Evolutionary conservation across 1,140 invertebrate genomes (phyloP).

Genomic region (Ostrea denselamellosa): DNA sequence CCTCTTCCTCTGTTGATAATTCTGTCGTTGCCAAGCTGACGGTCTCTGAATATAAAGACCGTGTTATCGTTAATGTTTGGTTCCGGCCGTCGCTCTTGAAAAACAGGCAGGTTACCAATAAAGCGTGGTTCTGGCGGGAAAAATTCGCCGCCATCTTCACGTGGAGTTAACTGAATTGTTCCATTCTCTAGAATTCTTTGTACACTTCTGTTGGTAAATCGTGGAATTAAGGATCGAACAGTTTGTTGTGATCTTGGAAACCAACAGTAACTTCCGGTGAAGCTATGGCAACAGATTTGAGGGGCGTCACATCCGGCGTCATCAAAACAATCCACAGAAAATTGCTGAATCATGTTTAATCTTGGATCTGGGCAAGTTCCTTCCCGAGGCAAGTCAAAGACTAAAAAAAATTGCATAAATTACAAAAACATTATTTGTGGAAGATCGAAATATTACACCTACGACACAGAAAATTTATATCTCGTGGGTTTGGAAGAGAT

Average conservation of each 20-base stretch:
- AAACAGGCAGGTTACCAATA: conserved; percentile 5
- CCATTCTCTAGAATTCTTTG: conserved; percentile 17
- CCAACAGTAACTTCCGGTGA: conserved; percentile 48
- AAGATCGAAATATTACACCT: no score
- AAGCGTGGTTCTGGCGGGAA: conserved; percentile 25
- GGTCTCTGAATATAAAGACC: conserved; percentile 18
- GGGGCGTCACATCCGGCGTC: conserved; percentile 49
- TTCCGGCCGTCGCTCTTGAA: not conserved
- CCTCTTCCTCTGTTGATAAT: not conserved
- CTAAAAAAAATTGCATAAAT: not conserved
- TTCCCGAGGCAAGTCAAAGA: conserved; percentile 34
- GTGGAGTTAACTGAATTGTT: not conserved
- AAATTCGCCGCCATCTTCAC: conserved; percentile 12
- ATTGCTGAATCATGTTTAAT: conserved; percentile 35
- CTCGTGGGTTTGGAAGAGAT: no score
- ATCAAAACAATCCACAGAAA: conserved; percentile 49
- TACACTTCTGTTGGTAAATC: conserved; percentile 35
- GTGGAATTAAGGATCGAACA: conserved; percentile 3
- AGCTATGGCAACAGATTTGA: conserved; percentile 49
- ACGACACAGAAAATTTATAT: no score
- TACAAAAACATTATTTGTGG: not conserved
- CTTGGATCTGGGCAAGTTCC: conserved; percentile 42
- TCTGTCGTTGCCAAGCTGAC: not conserved
- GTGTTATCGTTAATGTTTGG: not conserved
- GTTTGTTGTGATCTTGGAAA: conserved; percentile 42